phyloP scores from a whole-genome alignment of 2,888 invertebrate genomes.

The Ophion obscuratus region DNA sequence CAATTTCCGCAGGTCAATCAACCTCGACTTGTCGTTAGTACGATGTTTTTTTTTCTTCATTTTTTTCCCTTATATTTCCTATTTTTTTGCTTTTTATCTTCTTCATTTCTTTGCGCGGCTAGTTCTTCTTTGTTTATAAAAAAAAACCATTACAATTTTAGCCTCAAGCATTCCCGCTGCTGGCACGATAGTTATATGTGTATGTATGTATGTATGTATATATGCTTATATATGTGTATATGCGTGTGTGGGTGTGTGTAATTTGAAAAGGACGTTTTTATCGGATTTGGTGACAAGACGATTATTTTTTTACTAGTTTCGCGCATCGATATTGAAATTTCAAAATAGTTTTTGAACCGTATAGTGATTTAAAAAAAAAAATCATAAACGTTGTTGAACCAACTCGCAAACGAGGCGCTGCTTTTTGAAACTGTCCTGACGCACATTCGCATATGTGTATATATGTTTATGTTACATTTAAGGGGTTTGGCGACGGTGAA shows the following conservation, averaged over 20 bases:
- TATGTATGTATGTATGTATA: not conserved
- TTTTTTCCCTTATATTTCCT: conserved; percentile 15
- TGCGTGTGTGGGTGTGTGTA: not conserved
- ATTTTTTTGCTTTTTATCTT: conserved; percentile 24
- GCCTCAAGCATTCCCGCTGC: conserved; percentile 56
- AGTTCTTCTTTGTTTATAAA: conserved; percentile 63
- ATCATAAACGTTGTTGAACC: not conserved
- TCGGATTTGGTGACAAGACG: not conserved
- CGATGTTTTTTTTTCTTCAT: conserved; percentile 34
- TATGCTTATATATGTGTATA: not conserved
- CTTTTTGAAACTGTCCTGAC: not conserved
- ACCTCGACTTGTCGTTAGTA: conserved; percentile 54
- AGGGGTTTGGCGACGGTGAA: no score
- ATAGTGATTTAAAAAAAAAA: not conserved
- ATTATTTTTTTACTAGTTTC: not conserved
- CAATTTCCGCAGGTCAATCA: conserved; percentile 74
- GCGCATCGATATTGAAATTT: not conserved
- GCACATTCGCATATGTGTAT: not conserved
- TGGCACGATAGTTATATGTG: conserved; percentile 26
- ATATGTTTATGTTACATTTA: no score
- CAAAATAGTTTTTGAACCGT: not conserved
- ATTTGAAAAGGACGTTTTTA: not conserved
- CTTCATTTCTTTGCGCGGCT: conserved; percentile 58
- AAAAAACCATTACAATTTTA: conserved; percentile 47
- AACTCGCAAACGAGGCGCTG: not conserved